These are phyloP conservation scores for Esox niger DNA, from an alignment of 2,113 vertebrate genomes.

Conservation along the genomic window DNA sequence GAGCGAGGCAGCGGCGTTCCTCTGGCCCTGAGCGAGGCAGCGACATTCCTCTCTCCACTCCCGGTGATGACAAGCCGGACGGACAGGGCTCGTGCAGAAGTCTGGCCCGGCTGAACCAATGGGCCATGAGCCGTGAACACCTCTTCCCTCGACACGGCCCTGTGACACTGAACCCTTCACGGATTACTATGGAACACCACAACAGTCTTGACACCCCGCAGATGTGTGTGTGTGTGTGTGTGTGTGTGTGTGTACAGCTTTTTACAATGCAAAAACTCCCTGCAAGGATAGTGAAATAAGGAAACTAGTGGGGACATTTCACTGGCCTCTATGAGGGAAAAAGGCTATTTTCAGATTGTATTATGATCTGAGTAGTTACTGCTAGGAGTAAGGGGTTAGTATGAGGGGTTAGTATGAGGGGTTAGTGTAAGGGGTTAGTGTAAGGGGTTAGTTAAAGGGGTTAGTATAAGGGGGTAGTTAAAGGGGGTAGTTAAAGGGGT, in stretches of 20 bases:
- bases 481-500: too few relatives aligned
- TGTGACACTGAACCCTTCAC: constrained; percentile 56
- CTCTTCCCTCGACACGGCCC: constrained; percentile 46
- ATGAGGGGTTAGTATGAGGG: too few relatives aligned
- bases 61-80: constrained; percentile 48
- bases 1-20: constrained; percentile 23
- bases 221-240: constrained; percentile 8
- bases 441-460: too few relatives aligned
- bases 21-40: constrained; percentile 53
- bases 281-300: too few relatives aligned
- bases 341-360: too few relatives aligned
- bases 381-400: too few relatives aligned
- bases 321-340: too few relatives aligned
- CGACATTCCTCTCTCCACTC: constrained; percentile 40
- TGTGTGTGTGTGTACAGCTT: constrained; percentile 12
- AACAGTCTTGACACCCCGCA: constrained; percentile 24
- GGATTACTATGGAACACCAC: constrained; percentile 39
- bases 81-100: constrained; percentile 41
- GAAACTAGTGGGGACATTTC: too few relatives aligned
- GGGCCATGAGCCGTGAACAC: constrained; percentile 36
- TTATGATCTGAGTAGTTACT: too few relatives aligned
- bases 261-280: too few relatives aligned
- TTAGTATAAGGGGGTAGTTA: too few relatives aligned
- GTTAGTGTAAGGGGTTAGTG: too few relatives aligned
- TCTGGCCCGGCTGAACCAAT: constrained; percentile 51